Evolutionary conservation across 2,113 vertebrate genomes (phyloP), one percentile per base, ranked within the genome.

Genomic region (Leuciscus idus): DNA sequence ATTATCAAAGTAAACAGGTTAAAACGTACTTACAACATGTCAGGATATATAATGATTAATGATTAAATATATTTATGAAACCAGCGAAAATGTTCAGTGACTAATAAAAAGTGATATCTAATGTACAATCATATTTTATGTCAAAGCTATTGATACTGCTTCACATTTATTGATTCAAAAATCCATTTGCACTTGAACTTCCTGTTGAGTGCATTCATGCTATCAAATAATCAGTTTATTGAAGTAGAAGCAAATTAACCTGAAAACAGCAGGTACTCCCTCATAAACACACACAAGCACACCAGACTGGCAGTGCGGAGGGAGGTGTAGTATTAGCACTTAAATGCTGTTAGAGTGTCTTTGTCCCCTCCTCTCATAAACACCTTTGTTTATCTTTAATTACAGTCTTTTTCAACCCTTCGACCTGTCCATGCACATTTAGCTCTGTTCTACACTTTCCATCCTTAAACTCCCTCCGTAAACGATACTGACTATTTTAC

Each of bases 331-430:
- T 30, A 64, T 66, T 46, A 57, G 39, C 80, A 61, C 17, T 62
- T 62, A 19, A 75, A 81, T 33, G 19, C 23, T 48, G 48, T 61
- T 61, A 75, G 43, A 4, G 12, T 64, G 36, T 83, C 72, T 74
- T 52, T 39, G 17, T 62, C 15, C 52, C 59, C 15, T 72, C 73
- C 70, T 88, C 43, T 81, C 48, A 68, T 48, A 83, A 43, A 73
- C 19, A 85, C 66, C 70, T 39, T 88, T 89, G 84, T 89, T 90
- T 89, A 61, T 85, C 61, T 91, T 90, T 88, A 87, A 91, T 90
- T 89, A 89, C 43, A 8, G 39, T 72, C 30, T 43, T 26, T 46
- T n/a, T 36, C 3, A 64, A 74, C 83, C 86, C 78, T 86, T 81
- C 6, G 59, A 80, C 85, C 85, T 28, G 57, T 66, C n/a, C 66